These are phyloP conservation scores for Callospermophilus lateralis DNA, from an alignment of 2,113 vertebrate species.

Conservation along the genomic window DNA sequence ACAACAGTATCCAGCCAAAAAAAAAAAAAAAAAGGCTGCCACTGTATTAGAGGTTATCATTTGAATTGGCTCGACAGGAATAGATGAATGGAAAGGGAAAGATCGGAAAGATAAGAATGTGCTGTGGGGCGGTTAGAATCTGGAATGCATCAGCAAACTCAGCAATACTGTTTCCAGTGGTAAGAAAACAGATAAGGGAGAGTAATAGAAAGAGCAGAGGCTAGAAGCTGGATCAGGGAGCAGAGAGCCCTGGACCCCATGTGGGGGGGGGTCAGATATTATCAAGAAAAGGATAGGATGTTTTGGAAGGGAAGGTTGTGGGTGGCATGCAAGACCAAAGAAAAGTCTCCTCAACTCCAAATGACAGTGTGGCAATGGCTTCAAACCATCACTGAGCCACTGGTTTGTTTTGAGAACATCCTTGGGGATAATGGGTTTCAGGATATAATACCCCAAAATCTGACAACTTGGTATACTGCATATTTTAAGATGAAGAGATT, in stretches of 20 bases:
- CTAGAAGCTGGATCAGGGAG: too few relatives aligned
- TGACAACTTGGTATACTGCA: background rate
- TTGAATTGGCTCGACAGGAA: constrained; percentile 8
- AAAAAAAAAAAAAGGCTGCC: background rate
- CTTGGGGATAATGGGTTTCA: background rate
- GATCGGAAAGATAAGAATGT: background rate
- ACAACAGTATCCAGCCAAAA: constrained; percentile 2
- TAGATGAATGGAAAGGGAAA: background rate
- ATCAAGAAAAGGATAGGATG: background rate
- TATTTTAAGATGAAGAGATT: background rate
- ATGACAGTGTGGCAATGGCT: background rate
- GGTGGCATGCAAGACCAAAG: background rate
- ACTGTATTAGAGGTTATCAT: background rate
- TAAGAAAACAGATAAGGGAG: background rate
- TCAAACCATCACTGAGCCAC: background rate
- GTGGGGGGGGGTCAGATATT: background rate
- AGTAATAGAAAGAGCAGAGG: background rate
- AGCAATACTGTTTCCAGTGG: background rate
- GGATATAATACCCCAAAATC: background rate
- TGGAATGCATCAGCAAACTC: background rate
- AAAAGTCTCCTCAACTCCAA: background rate
- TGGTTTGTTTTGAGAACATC: background rate
- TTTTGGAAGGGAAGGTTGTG: background rate
- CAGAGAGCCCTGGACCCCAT: too few relatives aligned
- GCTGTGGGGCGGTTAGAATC: background rate